These are phyloP conservation scores for Eupristina koningsbergeri DNA, from an alignment of 1,140 invertebrate species.

Conservation along the genomic window DNA sequence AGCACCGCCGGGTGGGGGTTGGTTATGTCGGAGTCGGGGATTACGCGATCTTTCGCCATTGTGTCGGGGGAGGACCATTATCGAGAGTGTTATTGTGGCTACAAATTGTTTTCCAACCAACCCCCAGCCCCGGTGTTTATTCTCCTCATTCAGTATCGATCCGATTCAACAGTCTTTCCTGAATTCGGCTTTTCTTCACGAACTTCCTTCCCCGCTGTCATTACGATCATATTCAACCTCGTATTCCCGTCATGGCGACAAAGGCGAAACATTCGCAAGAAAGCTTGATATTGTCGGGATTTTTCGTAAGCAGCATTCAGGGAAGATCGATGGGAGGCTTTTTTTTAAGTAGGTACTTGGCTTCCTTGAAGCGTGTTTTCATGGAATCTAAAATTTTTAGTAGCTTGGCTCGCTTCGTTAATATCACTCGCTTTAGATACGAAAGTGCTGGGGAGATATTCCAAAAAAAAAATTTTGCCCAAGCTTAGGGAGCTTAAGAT, in stretches of 20 bases:
- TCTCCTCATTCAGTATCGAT: neutral
- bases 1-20: neutral
- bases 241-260: neutral
- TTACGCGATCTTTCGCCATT: conserved; percentile 22
- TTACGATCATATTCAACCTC: neutral
- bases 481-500: neutral
- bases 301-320: neutral
- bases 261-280: neutral
- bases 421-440: neutral
- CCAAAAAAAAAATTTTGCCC: neutral
- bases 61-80: conserved; percentile 15
- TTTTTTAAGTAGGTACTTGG: neutral
- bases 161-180: neutral
- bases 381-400: neutral
- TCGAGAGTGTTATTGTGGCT: conserved; percentile 29
- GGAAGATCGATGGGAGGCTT: neutral
- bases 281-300: neutral
- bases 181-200: neutral
- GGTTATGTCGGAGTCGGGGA: conserved; percentile 3
- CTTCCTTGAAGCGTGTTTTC: neutral
- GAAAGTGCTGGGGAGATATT: neutral
- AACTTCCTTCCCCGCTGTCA: neutral
- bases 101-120: conserved; percentile 39
- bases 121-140: neutral
- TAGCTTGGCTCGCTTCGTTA: neutral